These are phyloP conservation scores for Zhengitettix transpicula DNA, from an alignment of 2,888 invertebrate species.

Conservation along the genomic window DNA sequence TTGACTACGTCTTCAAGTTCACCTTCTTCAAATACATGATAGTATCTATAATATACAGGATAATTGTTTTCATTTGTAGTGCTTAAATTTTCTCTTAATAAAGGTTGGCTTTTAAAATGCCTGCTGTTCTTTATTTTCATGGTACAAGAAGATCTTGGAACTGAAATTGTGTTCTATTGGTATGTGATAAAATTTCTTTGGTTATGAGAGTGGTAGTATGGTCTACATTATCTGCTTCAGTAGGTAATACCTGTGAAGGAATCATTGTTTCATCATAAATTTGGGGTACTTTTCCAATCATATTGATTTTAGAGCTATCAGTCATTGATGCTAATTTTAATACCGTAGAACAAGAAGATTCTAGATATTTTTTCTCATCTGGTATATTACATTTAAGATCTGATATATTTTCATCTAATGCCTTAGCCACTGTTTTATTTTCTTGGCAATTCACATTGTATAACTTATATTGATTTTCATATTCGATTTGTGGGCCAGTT, in stretches of 20 bases:
- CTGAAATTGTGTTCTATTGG: slow-evolving; percentile 77
- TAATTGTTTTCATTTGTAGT: slow-evolving; percentile 14
- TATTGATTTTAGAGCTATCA: too few relatives aligned
- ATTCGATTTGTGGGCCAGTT: not conserved
- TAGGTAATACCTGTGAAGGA: too few relatives aligned
- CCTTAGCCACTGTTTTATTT: not conserved
- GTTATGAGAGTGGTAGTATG: not conserved
- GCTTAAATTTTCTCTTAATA: slow-evolving; percentile 23
- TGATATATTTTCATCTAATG: not conserved
- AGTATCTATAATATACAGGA: slow-evolving; percentile 61
- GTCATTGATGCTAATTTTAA: too few relatives aligned
- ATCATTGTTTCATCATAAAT: too few relatives aligned
- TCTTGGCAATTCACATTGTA: too few relatives aligned
- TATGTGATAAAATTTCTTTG: slow-evolving; percentile 29
- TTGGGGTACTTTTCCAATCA: too few relatives aligned
- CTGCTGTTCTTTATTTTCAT: slow-evolving; percentile 49
- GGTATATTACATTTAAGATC: too few relatives aligned
- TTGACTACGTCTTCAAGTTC: slow-evolving; percentile 52
- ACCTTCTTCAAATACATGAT: slow-evolving; percentile 80
- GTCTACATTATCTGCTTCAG: too few relatives aligned
- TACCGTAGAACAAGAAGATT: not conserved
- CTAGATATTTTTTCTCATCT: not conserved
- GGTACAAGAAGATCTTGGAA: slow-evolving; percentile 88
- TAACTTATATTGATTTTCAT: not conserved
- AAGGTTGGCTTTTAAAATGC: slow-evolving; percentile 15